Base-by-base conservation (phyloP, 2,888 invertebrate species). In the Lucinisca nassula region DNA sequence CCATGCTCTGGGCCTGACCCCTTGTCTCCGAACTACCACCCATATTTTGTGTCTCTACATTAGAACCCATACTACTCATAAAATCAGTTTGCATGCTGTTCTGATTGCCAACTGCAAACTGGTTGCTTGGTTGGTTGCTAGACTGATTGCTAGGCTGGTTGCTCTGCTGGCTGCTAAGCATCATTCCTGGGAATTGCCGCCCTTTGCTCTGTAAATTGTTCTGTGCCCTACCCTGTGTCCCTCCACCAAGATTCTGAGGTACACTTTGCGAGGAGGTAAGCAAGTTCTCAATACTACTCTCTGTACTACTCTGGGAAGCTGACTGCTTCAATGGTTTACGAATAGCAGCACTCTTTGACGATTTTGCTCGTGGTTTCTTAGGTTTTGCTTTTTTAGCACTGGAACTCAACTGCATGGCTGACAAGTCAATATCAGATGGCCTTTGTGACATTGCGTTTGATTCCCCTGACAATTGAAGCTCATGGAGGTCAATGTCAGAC, bases 401-500 rank as follows among this genome's bases (percentile, higher is more conserved):
- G 24, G 45, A 17, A 45, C 45, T 40, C 74, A 45, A 45, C 27
- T 40, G 27, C 45, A 74, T 49, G 45, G 49, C 74, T 2, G 74
- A 40, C 21, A 49, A 30, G n/a, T 40, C 40, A 49, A 74, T 49
- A 35, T 40, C 49, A 30, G 74, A 74, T 27, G 74, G 74, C 17
- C 74, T 40, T 30, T 30, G 30, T 27, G 74, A 40, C 74, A 74
- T 79, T 10, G 84, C 79, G 61, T 78, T 87, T 30, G 80, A 82
- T 74, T 84, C 83, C 55, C 82, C 78, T n/a, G 84, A 24, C 24
- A 90, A 58, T 40, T 88, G 84, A 61, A 90, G 55, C 67, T 90
- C 87, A 75, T 90, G 90, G 6, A 90, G 80, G 80, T 90, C 90
- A 49, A 90, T 90, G 38, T 90, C 90, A 37, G 90, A 90, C 12